These are phyloP conservation scores for Oreochromis grahami DNA, from an alignment of 2,797 vertebrate species.

Conservation along the genomic window DNA sequence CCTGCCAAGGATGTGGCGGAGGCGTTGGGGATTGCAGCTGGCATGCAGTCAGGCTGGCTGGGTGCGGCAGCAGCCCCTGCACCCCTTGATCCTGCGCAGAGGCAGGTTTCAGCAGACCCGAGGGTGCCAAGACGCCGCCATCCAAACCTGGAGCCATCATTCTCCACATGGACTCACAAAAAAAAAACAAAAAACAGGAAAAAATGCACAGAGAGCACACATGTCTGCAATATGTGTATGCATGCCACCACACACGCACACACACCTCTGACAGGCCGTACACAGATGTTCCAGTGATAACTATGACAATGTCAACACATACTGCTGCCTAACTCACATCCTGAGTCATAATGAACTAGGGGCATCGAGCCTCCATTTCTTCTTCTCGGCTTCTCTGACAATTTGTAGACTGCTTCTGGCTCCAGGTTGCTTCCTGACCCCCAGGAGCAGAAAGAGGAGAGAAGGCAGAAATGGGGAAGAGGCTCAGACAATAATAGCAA, in stretches of 20 bases:
- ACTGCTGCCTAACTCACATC: conserved; percentile 55
- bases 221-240: conserved; percentile 38
- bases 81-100: conserved; percentile 74
- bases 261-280: conserved; percentile 59
- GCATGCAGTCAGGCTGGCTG: conserved; percentile 59
- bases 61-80: conserved; percentile 42
- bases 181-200: conserved; percentile 7
- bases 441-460: conserved; percentile 22
- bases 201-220: conserved; percentile 9
- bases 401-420: conserved; percentile 55
- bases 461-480: conserved; percentile 10
- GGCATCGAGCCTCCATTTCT: conserved; percentile 31
- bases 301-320: conserved; percentile 69
- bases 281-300: conserved; percentile 62
- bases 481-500: conserved; percentile 4
- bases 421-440: conserved; percentile 53
- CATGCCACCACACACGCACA: conserved; percentile 36
- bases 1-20: conserved; percentile 64
- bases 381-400: conserved; percentile 58
- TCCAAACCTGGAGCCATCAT: conserved; percentile 67
- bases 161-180: conserved; percentile 62
- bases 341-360: conserved; percentile 65
- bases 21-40: conserved; percentile 66
- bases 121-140: conserved; percentile 65
- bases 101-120: conserved; percentile 68